Base-by-base conservation (phyloP, 2,113 vertebrate species). In the Rousettus leschenaultii region DNA sequence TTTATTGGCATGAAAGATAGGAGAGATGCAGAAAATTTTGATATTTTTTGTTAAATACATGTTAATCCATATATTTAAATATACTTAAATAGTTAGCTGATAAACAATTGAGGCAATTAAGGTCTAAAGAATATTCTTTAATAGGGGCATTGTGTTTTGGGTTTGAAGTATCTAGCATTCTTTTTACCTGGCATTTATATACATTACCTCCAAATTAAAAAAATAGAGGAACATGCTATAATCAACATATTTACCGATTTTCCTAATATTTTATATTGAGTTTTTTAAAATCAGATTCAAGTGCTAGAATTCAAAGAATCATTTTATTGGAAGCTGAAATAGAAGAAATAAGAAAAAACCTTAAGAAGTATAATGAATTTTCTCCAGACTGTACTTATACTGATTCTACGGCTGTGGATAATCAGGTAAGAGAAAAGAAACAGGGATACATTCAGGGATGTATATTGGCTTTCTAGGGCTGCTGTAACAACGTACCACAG, bases 331-430 rank as follows among this genome's bases (percentile, higher is more conserved):
- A 19, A 4, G 14, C 30, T 88, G 71, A 83, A 93, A 96, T 97
- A 89, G 0, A 35, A 5, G 38, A 96, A 13, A 83, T 98, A 71
- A 22, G 92, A 63, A 82, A 30, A 40, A 97, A 15, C 43, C 90
- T 98, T 79, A 12, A 89, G 63, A 96, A 4, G 16, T 26, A 96
- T 45, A 91, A 63, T 53, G 1, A 40, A 53, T 14, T 97, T 77
- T 85, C 97, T 77, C 43, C 93, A 43, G 22, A 2, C 0, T 97
- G 21, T 84, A 97, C 92, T 77, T 98, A 98, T 0, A 63, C 92
- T 65, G 86, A 98, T 89, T 15, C 18, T 92, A 93, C 87, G 90
- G 78, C 66, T 87, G 95, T 98, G 71, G 95, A 98, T 96, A 33
- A 86, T 71, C n/a, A 97, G 59, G 97, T 98, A 97, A 98, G 94